phyloP scores from a whole-genome alignment of 2,888 invertebrate species.

The Trissoscelio sp. region DNA sequence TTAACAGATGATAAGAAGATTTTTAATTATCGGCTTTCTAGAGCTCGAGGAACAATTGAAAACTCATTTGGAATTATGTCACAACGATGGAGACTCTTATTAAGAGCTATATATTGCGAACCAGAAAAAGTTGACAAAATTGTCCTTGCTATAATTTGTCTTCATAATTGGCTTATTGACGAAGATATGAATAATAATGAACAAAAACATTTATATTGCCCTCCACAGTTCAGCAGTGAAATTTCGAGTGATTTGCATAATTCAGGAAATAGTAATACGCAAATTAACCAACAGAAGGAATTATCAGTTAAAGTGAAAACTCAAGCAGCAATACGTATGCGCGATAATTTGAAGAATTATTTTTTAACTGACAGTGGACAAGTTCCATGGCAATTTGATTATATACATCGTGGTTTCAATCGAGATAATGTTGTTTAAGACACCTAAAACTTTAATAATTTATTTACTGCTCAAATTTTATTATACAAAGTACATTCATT shows the following conservation, averaged over 20 bases:
- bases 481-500: too few species aligned
- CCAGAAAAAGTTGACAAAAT: slow-evolving; percentile 40
- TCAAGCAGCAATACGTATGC: slow-evolving; percentile 7
- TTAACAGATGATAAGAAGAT: slow-evolving; percentile 56
- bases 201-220: too few species aligned
- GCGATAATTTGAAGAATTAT: slow-evolving; percentile 42
- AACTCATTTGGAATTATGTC: slow-evolving; percentile 70
- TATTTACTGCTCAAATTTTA: too few species aligned
- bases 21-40: slow-evolving; percentile 69
- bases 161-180: slow-evolving; percentile 54
- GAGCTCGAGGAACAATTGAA: slow-evolving; percentile 65
- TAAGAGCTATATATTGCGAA: slow-evolving; percentile 41
- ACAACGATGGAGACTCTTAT: slow-evolving; percentile 62
- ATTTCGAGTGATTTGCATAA: too few species aligned
- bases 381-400: slow-evolving; percentile 52
- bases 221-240: neutral
- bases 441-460: too few species aligned
- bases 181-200: too few species aligned
- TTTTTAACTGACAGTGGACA: slow-evolving; percentile 29
- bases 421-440: slow-evolving; percentile 9
- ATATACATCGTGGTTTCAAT: slow-evolving; percentile 27
- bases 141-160: slow-evolving; percentile 30
- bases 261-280: too few species aligned
- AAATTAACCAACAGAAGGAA: too few species aligned
- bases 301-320: too few species aligned